phyloP scores from a whole-genome alignment of 23 tunicate species.

The Ciona savignyi region DNA sequence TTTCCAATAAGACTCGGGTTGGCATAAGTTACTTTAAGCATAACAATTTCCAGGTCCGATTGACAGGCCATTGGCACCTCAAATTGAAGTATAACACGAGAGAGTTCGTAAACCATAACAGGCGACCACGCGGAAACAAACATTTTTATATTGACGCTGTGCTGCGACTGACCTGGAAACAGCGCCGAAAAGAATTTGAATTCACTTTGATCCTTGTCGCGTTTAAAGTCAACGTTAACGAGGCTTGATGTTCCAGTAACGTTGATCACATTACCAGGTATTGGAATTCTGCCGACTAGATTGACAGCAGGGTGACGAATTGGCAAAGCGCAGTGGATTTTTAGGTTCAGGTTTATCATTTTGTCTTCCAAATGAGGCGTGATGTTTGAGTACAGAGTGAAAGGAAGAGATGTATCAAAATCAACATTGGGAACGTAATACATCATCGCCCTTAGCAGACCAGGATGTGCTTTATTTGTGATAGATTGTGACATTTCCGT shows the following conservation, averaged over 20 bases:
- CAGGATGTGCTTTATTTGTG: constrained; percentile 8
- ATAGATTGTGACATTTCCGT: constrained; percentile 2
- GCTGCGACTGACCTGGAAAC: constrained; percentile 38
- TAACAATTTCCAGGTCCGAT: constrained; percentile 15
- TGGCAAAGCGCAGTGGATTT: constrained; percentile 33
- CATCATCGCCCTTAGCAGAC: constrained; percentile 8
- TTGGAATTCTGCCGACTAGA: constrained; percentile 18
- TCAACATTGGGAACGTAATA: constrained; percentile 8
- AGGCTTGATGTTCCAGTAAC: constrained; percentile 18
- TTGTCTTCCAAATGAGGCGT: constrained; percentile 7
- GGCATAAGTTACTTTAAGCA: constrained; percentile 11
- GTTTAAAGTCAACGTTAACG: constrained; percentile 13
- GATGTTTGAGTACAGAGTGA: constrained; percentile 21
- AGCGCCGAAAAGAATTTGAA: constrained; percentile 14
- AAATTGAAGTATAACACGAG: constrained; percentile 18
- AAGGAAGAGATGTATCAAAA: constrained; percentile 20
- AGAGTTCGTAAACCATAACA: constrained; percentile 19
- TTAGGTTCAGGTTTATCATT: constrained; percentile 14
- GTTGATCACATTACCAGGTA: constrained; percentile 13
- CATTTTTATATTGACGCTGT: constrained; percentile 8
- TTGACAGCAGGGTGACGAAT: constrained; percentile 31
- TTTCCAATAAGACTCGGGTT: not conserved
- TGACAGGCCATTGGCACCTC: constrained; percentile 53
- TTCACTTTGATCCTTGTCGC: constrained; percentile 6
- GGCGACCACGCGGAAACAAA: constrained; percentile 25